Evolutionary conservation across 1,140 invertebrate genomes (phyloP).

Genomic region (Drosophila malerkotliana): DNA sequence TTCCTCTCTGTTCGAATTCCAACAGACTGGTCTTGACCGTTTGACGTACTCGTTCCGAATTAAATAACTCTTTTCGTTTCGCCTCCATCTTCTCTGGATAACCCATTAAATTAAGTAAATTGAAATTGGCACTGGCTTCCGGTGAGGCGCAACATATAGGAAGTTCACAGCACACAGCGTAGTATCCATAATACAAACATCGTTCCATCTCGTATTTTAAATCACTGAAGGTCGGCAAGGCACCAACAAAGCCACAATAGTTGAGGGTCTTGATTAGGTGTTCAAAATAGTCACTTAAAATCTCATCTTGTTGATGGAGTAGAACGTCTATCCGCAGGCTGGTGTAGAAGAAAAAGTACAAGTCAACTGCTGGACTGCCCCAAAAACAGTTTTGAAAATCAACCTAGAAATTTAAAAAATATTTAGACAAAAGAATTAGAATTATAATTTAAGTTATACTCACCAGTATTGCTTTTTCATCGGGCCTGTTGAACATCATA

Average conservation of each 20-base stretch:
- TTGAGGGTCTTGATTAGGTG: constrained; percentile 73
- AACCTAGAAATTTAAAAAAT: constrained; percentile 41
- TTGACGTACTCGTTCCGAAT: constrained; percentile 41
- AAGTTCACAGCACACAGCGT: constrained; percentile 56
- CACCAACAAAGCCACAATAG: constrained; percentile 55
- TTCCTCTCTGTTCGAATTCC: constrained; percentile 56
- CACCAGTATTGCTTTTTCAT: constrained; percentile 84
- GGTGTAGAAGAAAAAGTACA: constrained; percentile 70
- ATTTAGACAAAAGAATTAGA: background rate
- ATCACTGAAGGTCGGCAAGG: constrained; percentile 73
- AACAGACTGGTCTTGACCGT: constrained; percentile 44
- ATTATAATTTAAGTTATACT: constrained; percentile 6
- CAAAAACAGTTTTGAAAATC: constrained; percentile 70
- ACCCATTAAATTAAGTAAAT: constrained; percentile 37
- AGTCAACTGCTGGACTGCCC: constrained; percentile 67
- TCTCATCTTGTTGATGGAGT: constrained; percentile 52
- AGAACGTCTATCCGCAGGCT: constrained; percentile 62
- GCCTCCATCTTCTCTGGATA: constrained; percentile 21
- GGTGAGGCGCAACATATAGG: constrained; percentile 58
- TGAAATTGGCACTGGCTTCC: constrained; percentile 40
- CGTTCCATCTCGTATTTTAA: constrained; percentile 69
- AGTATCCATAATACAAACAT: constrained; percentile 67
- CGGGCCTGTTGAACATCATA: constrained; percentile 85
- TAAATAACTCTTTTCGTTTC: constrained; percentile 54
- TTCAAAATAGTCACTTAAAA: constrained; percentile 74